Percentiles rank a stretch among this genome's conserved stretches.
phyloP scores from a whole-genome alignment of 2,113 vertebrate species.

The Bubalus kerabau region DNA sequence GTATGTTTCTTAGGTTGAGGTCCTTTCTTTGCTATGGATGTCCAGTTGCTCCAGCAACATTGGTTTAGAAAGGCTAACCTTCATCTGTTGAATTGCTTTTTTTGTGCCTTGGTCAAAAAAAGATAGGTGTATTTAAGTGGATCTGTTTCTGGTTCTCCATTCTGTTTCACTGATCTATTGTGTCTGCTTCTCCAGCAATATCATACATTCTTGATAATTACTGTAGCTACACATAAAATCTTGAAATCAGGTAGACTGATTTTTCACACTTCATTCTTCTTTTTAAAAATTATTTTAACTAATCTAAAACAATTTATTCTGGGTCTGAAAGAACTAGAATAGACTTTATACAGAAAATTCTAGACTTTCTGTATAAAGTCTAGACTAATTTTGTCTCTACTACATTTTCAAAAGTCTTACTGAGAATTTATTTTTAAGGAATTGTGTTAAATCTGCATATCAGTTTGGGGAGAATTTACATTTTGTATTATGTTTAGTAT shows the following conservation, averaged over 20 bases:
- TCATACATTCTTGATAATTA: not conserved
- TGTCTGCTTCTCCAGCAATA: not conserved
- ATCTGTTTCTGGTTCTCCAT: not conserved
- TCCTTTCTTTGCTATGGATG: not conserved
- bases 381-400: not conserved
- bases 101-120: not conserved
- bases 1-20: not conserved
- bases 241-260: not conserved
- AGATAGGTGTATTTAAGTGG: not conserved
- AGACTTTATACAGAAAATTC: not conserved
- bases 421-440: not conserved
- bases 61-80: not conserved
- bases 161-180: not conserved
- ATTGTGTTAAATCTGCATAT: not conserved
- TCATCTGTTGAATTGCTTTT: not conserved
- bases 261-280: not conserved
- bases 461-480: not conserved
- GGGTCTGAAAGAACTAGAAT: not conserved
- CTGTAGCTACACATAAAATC: not conserved
- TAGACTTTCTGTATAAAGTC: not conserved
- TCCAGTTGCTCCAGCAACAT: not conserved
- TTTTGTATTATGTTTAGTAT: not conserved
- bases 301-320: not conserved
- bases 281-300: not conserved
- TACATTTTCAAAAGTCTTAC: not conserved